Conservation (phyloP, 2,113 vertebrate genomes). For the Cavia porcellus region DNA sequence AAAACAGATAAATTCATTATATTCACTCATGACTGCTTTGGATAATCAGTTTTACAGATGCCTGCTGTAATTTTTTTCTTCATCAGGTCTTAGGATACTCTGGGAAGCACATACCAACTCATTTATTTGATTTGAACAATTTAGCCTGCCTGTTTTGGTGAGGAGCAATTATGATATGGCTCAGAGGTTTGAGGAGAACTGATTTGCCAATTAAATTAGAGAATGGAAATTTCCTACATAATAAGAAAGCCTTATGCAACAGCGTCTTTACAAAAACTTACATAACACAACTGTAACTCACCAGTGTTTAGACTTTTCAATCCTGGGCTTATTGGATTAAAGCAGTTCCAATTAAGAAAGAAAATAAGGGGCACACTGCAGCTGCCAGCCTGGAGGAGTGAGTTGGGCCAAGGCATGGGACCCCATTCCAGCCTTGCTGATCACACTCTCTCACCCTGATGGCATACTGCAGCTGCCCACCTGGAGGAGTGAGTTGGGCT, state of each 20-base stretch:
- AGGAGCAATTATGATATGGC: background rate
- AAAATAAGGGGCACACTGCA: too few species aligned
- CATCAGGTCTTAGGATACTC: background rate
- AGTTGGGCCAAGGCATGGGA: too few species aligned
- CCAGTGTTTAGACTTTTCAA: background rate
- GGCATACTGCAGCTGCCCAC: too few species aligned
- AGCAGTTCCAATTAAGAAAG: background rate
- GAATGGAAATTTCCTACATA: background rate
- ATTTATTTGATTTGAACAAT: background rate
- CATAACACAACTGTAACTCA: background rate
- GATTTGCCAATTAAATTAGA: background rate
- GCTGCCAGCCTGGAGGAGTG: too few species aligned
- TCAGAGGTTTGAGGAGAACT: background rate
- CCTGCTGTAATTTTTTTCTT: background rate
- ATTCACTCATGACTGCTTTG: background rate
- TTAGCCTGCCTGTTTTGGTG: background rate
- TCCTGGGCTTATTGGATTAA: background rate
- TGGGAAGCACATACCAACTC: background rate
- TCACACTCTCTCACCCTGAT: too few species aligned
- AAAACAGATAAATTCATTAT: slow-evolving; percentile 1
- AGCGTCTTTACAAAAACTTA: background rate
- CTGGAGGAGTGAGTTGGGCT: too few species aligned
- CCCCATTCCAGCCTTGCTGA: too few species aligned
- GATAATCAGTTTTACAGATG: background rate
- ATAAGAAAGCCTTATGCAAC: background rate